Evolutionary conservation across 2,113 vertebrate species (phyloP), one percentile per base, ranked within the genome.

Genomic region (Carollia perspicillata): DNA sequence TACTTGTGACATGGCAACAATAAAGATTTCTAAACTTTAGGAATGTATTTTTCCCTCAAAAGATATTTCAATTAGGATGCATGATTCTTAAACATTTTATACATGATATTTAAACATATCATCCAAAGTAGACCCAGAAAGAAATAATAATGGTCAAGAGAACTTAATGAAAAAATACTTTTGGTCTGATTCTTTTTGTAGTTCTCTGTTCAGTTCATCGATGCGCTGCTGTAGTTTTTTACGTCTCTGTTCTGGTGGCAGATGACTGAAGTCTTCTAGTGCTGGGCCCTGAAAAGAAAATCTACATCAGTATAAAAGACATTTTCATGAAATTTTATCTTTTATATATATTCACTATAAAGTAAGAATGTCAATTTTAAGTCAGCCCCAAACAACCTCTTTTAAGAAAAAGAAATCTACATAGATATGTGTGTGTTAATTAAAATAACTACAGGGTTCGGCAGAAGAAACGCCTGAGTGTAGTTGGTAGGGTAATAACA

Each of bases 161-260:
- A 3, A 63, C 2, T 10, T 87, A 65, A 87, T 47, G 80, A 79
- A 11, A 2, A 22, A 92, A 87, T 98, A 99, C 99, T 99, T 99
- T 98, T 99, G 99, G 98, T 99, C 99, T 69, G 99, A 98, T 98
- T 99, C 99, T 95, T 99, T 99, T 97, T 99, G 99, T 22, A 99
- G 99, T 96, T 99, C 99, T 98, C 98, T 99, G 98, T 98, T 98
- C 72, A 99, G 99, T 96, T 99, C 99, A 96, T 99, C 99, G 0
- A 99, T 99, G 98, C 99, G 99, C 96, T 99, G 99, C 95, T 99
- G 99, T 87, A 99, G 98, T 98, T 99, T 99, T 98, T 99, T 99
- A 92, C 99, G 99, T 96, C 99, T 99, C 97, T 99, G 99, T 96
- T 99, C 99, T 20, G 99, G 99, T 14, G 99, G 99, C 87, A 99